These are phyloP conservation scores for Drosophila conformis DNA, from an alignment of 2,888 invertebrate genomes.

Conservation along the genomic window DNA sequence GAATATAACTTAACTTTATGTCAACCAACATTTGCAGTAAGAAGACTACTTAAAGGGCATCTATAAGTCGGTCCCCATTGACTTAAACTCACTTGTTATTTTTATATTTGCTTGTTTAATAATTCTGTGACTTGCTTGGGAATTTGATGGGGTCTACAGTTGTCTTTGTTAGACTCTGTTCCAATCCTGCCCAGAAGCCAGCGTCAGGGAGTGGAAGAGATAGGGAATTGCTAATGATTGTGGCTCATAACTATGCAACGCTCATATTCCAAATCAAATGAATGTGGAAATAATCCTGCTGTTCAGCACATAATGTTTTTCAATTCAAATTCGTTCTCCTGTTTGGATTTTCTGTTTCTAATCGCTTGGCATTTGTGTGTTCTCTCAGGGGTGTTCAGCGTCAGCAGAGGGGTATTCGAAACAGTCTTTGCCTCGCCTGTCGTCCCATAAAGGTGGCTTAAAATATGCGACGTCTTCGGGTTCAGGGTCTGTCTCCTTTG, in stretches of 20 bases:
- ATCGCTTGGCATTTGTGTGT: conserved; percentile 55
- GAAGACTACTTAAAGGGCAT: neutral
- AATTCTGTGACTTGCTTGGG: conserved; percentile 6
- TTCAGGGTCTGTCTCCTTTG: conserved; percentile 32
- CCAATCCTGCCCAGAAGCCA: neutral
- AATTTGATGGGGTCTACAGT: neutral
- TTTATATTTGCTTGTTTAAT: conserved; percentile 2
- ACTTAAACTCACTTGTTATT: neutral
- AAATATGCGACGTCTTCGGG: conserved; percentile 57
- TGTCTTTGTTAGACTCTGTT: conserved; percentile 1
- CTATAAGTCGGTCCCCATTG: neutral
- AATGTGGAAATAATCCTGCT: conserved; percentile 60
- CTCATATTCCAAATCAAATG: conserved; percentile 70
- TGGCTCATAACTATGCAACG: conserved; percentile 74
- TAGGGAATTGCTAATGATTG: conserved; percentile 36
- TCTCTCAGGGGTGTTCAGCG: conserved; percentile 24
- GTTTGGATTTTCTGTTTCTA: conserved; percentile 48
- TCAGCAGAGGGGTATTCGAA: conserved; percentile 10
- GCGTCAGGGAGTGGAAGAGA: neutral
- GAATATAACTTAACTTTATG: neutral
- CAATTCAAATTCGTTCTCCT: conserved; percentile 54
- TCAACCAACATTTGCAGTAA: neutral
- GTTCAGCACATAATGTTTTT: conserved; percentile 25
- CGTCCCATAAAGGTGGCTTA: conserved; percentile 57
- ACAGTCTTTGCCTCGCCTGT: neutral